phyloP scores from a whole-genome alignment of 2,888 invertebrate genomes.

The Xestobium rufovillosum region DNA sequence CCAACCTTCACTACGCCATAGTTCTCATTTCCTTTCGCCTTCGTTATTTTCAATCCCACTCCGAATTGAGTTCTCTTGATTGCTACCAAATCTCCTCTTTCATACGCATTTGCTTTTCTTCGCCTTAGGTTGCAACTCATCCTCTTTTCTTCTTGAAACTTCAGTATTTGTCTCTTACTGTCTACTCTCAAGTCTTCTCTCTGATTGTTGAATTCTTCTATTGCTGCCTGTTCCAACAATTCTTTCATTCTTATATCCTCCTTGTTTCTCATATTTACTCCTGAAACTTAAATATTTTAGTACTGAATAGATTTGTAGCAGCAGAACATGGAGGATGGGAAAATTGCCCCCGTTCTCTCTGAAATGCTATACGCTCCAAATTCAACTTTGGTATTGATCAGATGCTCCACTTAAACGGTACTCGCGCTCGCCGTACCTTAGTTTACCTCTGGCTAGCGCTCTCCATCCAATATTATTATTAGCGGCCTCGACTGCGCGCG shows the following conservation, averaged over 20 bases:
- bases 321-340: too few species aligned
- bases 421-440: too few species aligned
- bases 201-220: conserved; percentile 13
- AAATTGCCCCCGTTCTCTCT: too few species aligned
- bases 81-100: conserved; percentile 28
- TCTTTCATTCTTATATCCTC: conserved; percentile 15
- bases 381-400: too few species aligned
- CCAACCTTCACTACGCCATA: conserved; percentile 32
- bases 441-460: too few species aligned
- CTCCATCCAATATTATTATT: too few species aligned
- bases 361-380: too few species aligned
- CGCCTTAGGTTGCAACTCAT: conserved; percentile 23
- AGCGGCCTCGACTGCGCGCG: too few species aligned
- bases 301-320: too few species aligned
- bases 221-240: conserved; percentile 14
- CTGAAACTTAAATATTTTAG: too few species aligned
- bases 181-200: conserved; percentile 17
- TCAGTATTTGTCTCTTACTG: conserved; percentile 16
- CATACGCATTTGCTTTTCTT: conserved; percentile 22
- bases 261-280: conserved; percentile 15
- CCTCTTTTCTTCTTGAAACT: conserved; percentile 25
- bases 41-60: conserved; percentile 29
- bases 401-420: too few species aligned
- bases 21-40: conserved; percentile 27
- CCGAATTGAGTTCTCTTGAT: conserved; percentile 36